A percentile compares a stretch with the other conserved stretches of the same genome.
Evolutionary conservation across 2,797 vertebrate species (phyloP).

Genomic region (Remorina albescens): DNA sequence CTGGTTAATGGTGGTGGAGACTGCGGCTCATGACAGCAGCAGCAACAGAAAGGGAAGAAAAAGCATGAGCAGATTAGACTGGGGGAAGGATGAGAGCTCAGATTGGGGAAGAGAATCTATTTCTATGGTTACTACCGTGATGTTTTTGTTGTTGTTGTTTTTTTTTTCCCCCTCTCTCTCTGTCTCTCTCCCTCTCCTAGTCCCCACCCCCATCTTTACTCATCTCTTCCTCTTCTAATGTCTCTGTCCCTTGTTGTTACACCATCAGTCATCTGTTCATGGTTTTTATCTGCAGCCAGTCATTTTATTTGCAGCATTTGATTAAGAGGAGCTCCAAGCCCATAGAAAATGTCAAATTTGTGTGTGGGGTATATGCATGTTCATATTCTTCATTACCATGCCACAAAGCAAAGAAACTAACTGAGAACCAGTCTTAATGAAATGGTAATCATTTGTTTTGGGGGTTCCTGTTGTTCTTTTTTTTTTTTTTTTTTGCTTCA

Average conservation of each 20-base stretch:
- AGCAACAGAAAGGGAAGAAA: constrained; percentile 66
- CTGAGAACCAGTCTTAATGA: constrained; percentile 50
- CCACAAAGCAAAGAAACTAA: constrained; percentile 54
- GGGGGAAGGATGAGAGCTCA: constrained; percentile 71
- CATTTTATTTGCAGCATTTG: constrained; percentile 60
- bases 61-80: constrained; percentile 72
- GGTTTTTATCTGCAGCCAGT: constrained; percentile 67
- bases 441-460: constrained; percentile 68
- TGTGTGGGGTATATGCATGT: constrained; percentile 57
- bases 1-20: constrained; percentile 74
- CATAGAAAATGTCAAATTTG: constrained; percentile 51
- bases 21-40: constrained; percentile 77
- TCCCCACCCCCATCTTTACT: constrained; percentile 80
- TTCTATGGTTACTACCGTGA: constrained; percentile 80
- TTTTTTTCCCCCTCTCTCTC: constrained; percentile 28
- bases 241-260: constrained; percentile 70
- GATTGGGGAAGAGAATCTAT: constrained; percentile 76
- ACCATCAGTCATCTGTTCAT: constrained; percentile 71
- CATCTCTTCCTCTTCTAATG: constrained; percentile 68
- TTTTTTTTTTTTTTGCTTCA: constrained; percentile 32
- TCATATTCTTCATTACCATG: constrained; percentile 51
- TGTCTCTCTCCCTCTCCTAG: constrained; percentile 6
- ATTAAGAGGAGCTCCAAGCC: constrained; percentile 59
- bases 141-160: constrained; percentile 41
- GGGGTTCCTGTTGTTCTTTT: constrained; percentile 36